Base-by-base conservation (phyloP, 2,113 vertebrate genomes). In the Passer montanus region DNA sequence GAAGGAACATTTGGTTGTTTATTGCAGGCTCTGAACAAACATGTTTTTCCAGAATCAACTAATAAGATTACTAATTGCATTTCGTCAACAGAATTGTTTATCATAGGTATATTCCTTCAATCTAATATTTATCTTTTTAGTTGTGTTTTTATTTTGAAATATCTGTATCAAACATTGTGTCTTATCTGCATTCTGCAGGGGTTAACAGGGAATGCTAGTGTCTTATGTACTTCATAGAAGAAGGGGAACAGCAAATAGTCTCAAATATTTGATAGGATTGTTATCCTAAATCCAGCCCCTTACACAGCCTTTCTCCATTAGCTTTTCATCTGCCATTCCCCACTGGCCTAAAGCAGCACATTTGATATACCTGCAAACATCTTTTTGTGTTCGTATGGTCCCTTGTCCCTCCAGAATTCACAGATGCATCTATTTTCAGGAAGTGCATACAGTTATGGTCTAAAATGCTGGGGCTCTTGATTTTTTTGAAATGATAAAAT, bases 1-100 rank as follows among this genome's bases (percentile, higher is more conserved):
- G 90, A 94, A 95, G 77, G 60, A 89, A 73, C 28, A 93, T 94
- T 83, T 89, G 87, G 59, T 92, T 97, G 87, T 95, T 97, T 97
- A 81, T 96, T 91, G 89, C 92, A 93, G 67, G 19, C 62, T 89
- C 69, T 84, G 67, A 94, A 78, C 58, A 94, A 96, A 95, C 82
- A 91, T 76, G 73, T 60, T 83, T 60, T 72, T 95, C 55, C 37
- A 49, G 44, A 79, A 37, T 82, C 64, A 94, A 33, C 55, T 67
- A 68, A 72, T 93, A 31, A n/a, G 75, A 59, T 46, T 68, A 62
- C 31, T 83, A 77, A 93, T 72, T 67, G 33, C 44, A 30, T 75
- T 60, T 28, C 55, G 86, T 68, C 49, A 77, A 56, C 75, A 74
- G 70, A 67, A 63, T 74, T 95, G 50, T 88, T 94, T 95, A 62